Evolutionary conservation across 2,888 invertebrate species (phyloP).

Genomic region (Catonia carolina): DNA sequence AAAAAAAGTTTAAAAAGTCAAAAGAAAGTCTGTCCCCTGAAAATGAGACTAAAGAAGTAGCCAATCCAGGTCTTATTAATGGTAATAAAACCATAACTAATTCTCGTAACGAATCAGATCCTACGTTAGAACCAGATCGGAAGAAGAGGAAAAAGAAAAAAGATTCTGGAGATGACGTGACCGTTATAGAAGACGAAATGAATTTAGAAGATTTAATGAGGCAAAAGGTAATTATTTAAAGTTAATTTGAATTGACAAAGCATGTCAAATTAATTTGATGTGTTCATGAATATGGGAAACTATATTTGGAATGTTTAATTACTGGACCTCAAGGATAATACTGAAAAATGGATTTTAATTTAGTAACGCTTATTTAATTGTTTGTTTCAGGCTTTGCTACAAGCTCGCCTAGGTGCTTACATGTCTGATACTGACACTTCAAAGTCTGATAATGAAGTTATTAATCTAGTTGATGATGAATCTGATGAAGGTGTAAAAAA

Average conservation of each 20-base stretch:
- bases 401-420: conserved; percentile 71
- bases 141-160: conserved; percentile 14
- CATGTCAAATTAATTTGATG: no score
- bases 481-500: conserved; percentile 30
- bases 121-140: neutral
- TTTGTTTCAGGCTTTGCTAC: conserved; percentile 52
- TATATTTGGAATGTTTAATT: no score
- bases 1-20: conserved; percentile 30
- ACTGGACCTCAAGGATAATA: neutral
- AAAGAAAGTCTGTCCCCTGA: conserved; percentile 25
- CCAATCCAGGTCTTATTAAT: conserved; percentile 17
- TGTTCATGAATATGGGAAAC: no score
- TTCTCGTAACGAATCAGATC: neutral
- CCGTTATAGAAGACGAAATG: conserved; percentile 74
- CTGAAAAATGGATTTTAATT: no score
- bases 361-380: no score
- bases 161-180: conserved; percentile 54
- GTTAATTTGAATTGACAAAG: no score
- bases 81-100: conserved; percentile 13
- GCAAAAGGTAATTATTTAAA: conserved; percentile 64
- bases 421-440: conserved; percentile 45
- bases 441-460: conserved; percentile 34
- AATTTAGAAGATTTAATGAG: conserved; percentile 85
- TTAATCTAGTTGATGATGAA: conserved; percentile 38
- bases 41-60: conserved; percentile 31